Percentiles rank a stretch among this genome's conserved stretches.
Conservation (phyloP, 1,140 invertebrate species). For the Chironomus striatipennis region DNA sequence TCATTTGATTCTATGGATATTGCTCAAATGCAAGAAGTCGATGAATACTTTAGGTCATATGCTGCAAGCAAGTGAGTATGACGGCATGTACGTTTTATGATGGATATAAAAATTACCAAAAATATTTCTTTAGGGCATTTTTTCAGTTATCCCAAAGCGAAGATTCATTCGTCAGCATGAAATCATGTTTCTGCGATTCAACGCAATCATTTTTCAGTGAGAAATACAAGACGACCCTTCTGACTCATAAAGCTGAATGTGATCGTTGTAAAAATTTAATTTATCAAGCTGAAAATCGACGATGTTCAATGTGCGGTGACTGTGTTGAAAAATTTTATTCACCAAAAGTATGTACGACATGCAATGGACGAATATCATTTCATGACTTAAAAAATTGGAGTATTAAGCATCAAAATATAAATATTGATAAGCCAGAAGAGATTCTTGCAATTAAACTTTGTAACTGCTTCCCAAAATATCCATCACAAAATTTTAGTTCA, state of each 20-base stretch:
- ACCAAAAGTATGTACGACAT: neutral
- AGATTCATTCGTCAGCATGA: slow-evolving; percentile 5
- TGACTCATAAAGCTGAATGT: neutral
- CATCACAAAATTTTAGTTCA: neutral
- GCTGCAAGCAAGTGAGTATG: neutral
- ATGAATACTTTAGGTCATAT: neutral
- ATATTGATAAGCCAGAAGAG: neutral
- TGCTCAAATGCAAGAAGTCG: neutral
- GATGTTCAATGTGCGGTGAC: slow-evolving; percentile 4
- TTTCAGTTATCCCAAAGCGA: neutral
- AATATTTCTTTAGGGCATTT: neutral
- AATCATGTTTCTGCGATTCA: slow-evolving; percentile 16
- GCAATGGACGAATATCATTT: slow-evolving; percentile 11
- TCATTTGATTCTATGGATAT: neutral
- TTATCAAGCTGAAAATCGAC: neutral
- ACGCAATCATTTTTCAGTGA: slow-evolving; percentile 4
- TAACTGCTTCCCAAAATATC: slow-evolving; percentile 11
- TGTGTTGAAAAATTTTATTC: neutral
- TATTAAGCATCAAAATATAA: neutral
- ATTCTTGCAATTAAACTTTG: neutral
- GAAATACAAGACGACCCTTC: neutral
- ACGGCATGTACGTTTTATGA: neutral
- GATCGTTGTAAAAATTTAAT: slow-evolving; percentile 15
- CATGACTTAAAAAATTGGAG: neutral
- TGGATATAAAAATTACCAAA: neutral